Evolutionary conservation across 2,888 invertebrate genomes (phyloP).

Genomic region (Trachelus iudaicus): DNA sequence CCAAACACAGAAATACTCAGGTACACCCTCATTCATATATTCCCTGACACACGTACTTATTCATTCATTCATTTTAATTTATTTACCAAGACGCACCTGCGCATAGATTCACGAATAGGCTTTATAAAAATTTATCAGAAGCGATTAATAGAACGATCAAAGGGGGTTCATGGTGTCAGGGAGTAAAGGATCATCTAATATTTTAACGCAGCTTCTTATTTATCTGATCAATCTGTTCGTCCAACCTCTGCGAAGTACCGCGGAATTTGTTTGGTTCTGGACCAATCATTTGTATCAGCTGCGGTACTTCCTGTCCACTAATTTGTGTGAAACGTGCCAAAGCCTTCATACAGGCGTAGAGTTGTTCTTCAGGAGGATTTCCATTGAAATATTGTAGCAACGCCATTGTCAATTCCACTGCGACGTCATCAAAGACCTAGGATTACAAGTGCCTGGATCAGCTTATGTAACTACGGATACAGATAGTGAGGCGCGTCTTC

Average conservation of each 20-base stretch:
- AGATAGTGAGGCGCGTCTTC: not conserved
- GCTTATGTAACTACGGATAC: not conserved
- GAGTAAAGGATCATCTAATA: not conserved
- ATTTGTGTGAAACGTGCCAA: constrained; percentile 79
- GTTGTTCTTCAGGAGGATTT: constrained; percentile 82
- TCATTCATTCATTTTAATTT: not conserved
- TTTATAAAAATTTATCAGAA: not conserved
- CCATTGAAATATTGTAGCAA: constrained; percentile 88
- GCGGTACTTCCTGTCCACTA: constrained; percentile 85
- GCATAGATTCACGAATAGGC: not conserved
- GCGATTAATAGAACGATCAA: not conserved
- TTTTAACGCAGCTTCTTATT: constrained; percentile 72
- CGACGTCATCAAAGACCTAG: constrained; percentile 94
- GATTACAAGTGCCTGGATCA: not conserved
- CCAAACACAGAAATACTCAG: not conserved
- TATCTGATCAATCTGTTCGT: constrained; percentile 83
- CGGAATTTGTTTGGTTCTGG: constrained; percentile 86
- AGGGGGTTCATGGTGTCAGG: not conserved
- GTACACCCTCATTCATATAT: not conserved
- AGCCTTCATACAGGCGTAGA: constrained; percentile 83
- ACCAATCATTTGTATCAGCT: constrained; percentile 90
- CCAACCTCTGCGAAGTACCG: constrained; percentile 83
- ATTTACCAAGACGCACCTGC: not conserved
- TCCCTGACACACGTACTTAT: not conserved
- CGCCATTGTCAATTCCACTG: constrained; percentile 92